These are phyloP conservation scores for Calameuta idolon DNA, from an alignment of 2,888 invertebrate genomes.

Conservation along the genomic window DNA sequence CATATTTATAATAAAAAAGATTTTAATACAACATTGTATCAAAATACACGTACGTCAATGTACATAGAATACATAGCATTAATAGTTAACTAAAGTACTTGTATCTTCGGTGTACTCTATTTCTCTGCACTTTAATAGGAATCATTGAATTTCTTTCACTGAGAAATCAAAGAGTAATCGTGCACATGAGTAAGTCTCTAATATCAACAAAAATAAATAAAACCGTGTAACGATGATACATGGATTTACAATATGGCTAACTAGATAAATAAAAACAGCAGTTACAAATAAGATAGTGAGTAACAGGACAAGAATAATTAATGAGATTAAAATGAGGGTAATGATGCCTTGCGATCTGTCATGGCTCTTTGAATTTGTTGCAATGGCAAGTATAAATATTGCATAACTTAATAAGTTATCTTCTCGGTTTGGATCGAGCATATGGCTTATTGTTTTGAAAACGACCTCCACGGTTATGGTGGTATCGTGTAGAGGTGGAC, in stretches of 20 bases:
- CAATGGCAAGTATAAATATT: not conserved
- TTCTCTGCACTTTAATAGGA: slow-evolving; percentile 29
- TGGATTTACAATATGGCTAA: not conserved
- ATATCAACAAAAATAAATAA: not conserved
- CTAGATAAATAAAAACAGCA: not conserved
- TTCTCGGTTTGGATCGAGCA: slow-evolving; percentile 59
- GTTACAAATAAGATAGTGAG: not conserved
- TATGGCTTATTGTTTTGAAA: slow-evolving; percentile 61
- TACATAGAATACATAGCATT: slow-evolving; percentile 33
- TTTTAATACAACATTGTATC: slow-evolving; percentile 43
- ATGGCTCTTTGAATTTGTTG: not conserved
- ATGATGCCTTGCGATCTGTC: not conserved
- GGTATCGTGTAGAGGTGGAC: slow-evolving; percentile 58
- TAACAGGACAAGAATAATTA: not conserved
- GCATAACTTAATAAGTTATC: slow-evolving; percentile 46
- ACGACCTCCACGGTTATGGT: slow-evolving; percentile 47
- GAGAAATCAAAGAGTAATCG: slow-evolving; percentile 1
- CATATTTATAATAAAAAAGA: slow-evolving; percentile 44
- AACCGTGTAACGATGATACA: not conserved
- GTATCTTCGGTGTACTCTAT: slow-evolving; percentile 23
- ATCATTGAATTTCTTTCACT: slow-evolving; percentile 27
- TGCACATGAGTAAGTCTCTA: not conserved
- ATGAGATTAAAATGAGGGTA: not conserved
- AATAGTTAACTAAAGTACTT: slow-evolving; percentile 28
- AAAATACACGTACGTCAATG: slow-evolving; percentile 50